Percentiles rank a stretch among this genome's conserved stretches.
phyloP scores from a whole-genome alignment of 2,797 vertebrate species.

The Pogoniulus pusillus region DNA sequence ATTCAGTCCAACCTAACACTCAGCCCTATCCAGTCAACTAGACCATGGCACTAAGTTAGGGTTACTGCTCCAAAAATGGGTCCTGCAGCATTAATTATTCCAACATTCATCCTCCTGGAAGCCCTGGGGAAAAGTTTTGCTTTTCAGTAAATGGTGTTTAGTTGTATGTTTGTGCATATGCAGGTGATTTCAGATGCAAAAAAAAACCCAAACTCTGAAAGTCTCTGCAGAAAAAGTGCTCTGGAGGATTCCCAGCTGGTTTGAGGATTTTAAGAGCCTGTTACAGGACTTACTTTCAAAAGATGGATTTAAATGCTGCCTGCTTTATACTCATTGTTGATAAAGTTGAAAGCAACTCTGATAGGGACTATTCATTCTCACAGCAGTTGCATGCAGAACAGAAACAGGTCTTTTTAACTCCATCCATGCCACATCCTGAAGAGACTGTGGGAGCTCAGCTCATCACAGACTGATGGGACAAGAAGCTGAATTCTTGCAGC shows the following conservation, averaged over 20 bases:
- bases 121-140: neutral
- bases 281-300: slow-evolving; percentile 49
- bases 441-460: neutral
- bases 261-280: slow-evolving; percentile 45
- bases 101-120: neutral
- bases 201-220: slow-evolving; percentile 35
- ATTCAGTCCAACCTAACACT: too few species aligned
- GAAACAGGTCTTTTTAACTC: slow-evolving; percentile 42
- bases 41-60: too few species aligned
- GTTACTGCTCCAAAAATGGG: neutral
- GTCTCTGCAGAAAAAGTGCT: slow-evolving; percentile 30
- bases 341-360: slow-evolving; percentile 41
- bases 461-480: neutral
- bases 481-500: neutral
- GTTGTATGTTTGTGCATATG: slow-evolving; percentile 4
- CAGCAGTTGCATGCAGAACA: neutral
- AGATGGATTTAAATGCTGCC: slow-evolving; percentile 48
- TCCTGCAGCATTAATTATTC: slow-evolving; percentile 6
- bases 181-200: neutral
- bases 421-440: neutral
- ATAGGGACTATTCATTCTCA: slow-evolving; percentile 44
- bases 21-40: too few species aligned
- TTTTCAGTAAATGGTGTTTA: neutral
- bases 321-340: slow-evolving; percentile 40
- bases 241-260: slow-evolving; percentile 57